phyloP scores from a whole-genome alignment of 2,888 invertebrate species.

The Melipona bicolor region DNA sequence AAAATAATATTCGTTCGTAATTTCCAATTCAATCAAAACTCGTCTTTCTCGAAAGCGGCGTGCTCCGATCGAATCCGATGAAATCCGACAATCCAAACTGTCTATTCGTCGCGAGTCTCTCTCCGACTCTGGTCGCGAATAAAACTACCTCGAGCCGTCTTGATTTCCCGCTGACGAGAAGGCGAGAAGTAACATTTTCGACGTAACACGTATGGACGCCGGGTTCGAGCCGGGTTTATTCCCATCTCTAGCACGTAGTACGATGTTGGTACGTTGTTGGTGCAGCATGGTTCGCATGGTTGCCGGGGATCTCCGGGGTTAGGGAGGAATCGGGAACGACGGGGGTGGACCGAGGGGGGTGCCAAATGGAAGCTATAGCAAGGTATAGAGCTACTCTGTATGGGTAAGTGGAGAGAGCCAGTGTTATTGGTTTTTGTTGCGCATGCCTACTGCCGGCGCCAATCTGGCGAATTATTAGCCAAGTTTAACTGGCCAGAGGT shows the following conservation, averaged over 20 bases:
- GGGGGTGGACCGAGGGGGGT: constrained; percentile 58
- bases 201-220: constrained; percentile 14
- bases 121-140: too few species aligned
- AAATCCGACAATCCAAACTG: too few species aligned
- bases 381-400: constrained; percentile 45
- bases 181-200: constrained; percentile 6
- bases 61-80: too few species aligned
- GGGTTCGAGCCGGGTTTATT: constrained; percentile 50
- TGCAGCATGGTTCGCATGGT: constrained; percentile 67
- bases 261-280: constrained; percentile 62
- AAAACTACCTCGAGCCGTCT: not conserved
- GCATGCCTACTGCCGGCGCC: constrained; percentile 81
- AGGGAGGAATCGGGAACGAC: constrained; percentile 42
- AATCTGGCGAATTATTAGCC: constrained; percentile 83
- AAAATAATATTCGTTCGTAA: not conserved
- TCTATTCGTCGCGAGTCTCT: too few species aligned
- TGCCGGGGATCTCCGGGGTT: constrained; percentile 49
- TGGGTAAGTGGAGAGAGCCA: constrained; percentile 67
- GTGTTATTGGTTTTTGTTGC: constrained; percentile 83
- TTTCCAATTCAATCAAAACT: not conserved
- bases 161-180: not conserved
- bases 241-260: constrained; percentile 40
- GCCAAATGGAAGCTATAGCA: constrained; percentile 54
- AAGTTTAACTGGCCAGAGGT: constrained; percentile 78
- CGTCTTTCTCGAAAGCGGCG: not conserved